Evolutionary conservation across 2,113 vertebrate species (phyloP).

Genomic region (Actenoides lindsayi): DNA sequence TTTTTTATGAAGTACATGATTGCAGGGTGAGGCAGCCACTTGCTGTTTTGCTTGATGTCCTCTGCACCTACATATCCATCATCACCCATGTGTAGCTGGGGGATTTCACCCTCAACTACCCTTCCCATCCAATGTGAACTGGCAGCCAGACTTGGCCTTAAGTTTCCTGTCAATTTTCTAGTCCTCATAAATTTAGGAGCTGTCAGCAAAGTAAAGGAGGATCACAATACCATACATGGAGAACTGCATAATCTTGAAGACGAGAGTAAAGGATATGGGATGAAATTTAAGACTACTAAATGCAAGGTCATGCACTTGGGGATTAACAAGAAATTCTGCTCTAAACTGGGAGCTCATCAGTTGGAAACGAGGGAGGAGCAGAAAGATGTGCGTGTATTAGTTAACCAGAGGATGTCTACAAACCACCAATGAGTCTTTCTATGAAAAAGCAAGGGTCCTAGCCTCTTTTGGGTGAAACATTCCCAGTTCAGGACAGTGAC

Average conservation of each 20-base stretch:
- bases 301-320: conserved; percentile 72
- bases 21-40: background rate
- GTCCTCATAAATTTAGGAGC: conserved; percentile 61
- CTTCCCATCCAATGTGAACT: background rate
- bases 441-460: background rate
- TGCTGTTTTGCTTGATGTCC: background rate
- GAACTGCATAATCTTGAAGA: conserved; percentile 67
- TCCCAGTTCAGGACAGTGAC: conserved; percentile 1
- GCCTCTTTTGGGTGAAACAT: background rate
- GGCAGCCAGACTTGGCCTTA: conserved; percentile 4
- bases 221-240: conserved; percentile 68
- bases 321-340: conserved; percentile 70
- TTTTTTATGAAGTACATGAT: background rate
- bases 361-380: conserved; percentile 46
- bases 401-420: conserved; percentile 1
- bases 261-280: conserved; percentile 66
- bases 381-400: conserved; percentile 51
- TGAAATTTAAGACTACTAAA: conserved; percentile 73
- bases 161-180: conserved; percentile 49
- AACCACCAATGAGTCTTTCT: background rate
- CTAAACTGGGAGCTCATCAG: conserved; percentile 69
- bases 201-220: conserved; percentile 67
- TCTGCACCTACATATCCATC: background rate
- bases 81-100: accelerated
- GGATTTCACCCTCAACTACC: background rate